Base-by-base conservation (phyloP, 2,888 invertebrate genomes). In the Drosophila acutilabella region DNA sequence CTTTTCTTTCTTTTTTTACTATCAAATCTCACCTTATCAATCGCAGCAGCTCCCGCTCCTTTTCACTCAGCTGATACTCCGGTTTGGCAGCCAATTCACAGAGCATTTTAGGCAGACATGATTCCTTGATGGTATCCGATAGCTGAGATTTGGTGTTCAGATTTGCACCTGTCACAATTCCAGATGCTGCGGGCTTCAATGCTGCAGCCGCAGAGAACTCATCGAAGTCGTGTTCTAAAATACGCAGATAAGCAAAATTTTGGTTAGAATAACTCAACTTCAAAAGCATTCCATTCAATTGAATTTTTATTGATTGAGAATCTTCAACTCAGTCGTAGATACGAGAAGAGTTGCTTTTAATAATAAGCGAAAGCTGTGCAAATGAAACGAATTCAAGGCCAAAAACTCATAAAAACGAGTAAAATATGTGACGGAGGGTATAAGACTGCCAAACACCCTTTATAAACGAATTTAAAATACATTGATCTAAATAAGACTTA, bases 61-160 rank as follows among this genome's bases (percentile, higher is more conserved):
- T 92, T 64, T 93, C 92, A 7, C 88, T 91, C 4, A 92, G 78
- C 51, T 86, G 78, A 71, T 92, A 90, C 16, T 91, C 91, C 13
- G 91, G 91, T 51, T 92, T 92, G 4, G 92, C 90, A 2, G 92
- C 92, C 89, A 93, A 89, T 78, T 93, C 93, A 64, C 92, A 93
- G 0, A 93, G 79, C 91, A 93, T 91, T 80, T 93, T 93, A 7
- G 92, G 92, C 62, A 93, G 71, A 64, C 92, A 93, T 2, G 92
- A 91, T 50, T 93, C 92, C 64, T 92, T 88, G 41, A 92, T 91
- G 66, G 92, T 89, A 69, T 92, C 92, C 38, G 92, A 87, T 5
- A 92, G 70, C 67, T 91, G 91, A 0, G 88, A 78, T 66, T 91
- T 92, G 2, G 75, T 71, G 57, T 83, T 84, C 6, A 83, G 64